phyloP scores from a whole-genome alignment of 2,888 invertebrate species.

The Endomychus coccineus region DNA sequence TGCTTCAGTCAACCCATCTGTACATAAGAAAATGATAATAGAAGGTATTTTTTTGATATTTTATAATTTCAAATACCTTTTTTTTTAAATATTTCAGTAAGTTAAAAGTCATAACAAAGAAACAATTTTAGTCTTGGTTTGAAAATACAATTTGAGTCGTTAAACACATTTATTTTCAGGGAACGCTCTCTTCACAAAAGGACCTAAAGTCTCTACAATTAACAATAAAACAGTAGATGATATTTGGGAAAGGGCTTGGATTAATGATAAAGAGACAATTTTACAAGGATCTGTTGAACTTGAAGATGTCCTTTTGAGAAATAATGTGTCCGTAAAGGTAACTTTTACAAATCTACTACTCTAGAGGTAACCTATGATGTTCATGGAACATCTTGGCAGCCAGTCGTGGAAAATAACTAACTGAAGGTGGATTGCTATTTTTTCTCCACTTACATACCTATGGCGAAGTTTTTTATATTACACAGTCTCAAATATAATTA shows the following conservation, averaged over 20 bases:
- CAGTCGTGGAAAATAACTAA: too few species aligned
- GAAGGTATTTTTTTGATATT: conserved; percentile 34
- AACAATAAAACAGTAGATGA: conserved; percentile 39
- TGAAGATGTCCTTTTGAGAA: conserved; percentile 33
- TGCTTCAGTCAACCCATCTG: conserved; percentile 24
- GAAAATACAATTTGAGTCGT: neutral
- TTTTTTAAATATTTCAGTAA: too few species aligned
- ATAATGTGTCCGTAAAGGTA: conserved; percentile 35
- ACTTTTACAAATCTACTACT: too few species aligned
- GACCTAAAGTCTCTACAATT: conserved; percentile 42
- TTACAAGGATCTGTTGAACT: conserved; percentile 33
- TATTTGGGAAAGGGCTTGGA: conserved; percentile 45
- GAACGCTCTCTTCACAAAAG: conserved; percentile 39
- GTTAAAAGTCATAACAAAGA: too few species aligned
- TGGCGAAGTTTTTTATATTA: too few species aligned
- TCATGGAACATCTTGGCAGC: too few species aligned
- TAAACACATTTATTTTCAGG: conserved; percentile 37
- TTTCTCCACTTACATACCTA: too few species aligned
- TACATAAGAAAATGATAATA: conserved; percentile 31
- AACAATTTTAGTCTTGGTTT: conserved; percentile 4
- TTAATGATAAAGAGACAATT: conserved; percentile 39
- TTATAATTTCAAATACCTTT: too few species aligned
- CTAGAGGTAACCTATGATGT: too few species aligned
- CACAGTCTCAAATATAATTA: too few species aligned
- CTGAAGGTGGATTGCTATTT: too few species aligned